Base-by-base conservation (phyloP, 2,888 invertebrate species). In the Laspeyria flexula region DNA sequence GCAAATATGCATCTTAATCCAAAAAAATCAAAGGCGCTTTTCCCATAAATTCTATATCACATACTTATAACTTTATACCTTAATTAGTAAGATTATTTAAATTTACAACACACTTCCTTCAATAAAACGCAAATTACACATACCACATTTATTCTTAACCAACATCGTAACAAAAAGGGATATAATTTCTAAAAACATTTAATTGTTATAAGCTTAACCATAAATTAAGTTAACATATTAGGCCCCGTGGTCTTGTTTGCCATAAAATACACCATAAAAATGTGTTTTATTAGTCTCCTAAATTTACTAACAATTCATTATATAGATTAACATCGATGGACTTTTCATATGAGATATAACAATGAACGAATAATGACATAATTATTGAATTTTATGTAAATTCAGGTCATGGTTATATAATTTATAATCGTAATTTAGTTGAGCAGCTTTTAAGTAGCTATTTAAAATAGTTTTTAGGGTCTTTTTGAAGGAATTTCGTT, bases 291-390 rank as follows among this genome's bases (percentile, higher is more conserved):
- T 54, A 33, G 18, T 42, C 31, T 16, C 11, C 38, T 34, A 57
- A 60, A 65, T 30, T 58, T 51, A 60, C 59, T 55, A 15, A 55
- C 56, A 70, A 75, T 75, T 75, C 70, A 68, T 72, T 62, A 57
- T 11, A 12, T 1, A 43, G 73, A 72, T 74, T 47, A 55, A 9
- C 42, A 72, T 74, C 72, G 4, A 23, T 50, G 39, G 58, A n/a
- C n/a, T 54, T 55, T 47, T 37, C 30, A 55, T 71, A 68, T 56
- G 47, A 71, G 60, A 63, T 57, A 71, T 55, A 60, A 57, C 54
- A 53, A 44, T 52, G 49, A 45, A 16, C 21, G 47, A 39, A 49
- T 71, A 68, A 56, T 71, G 57, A 68, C 54, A 64, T 68, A 71
- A 68, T 68, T 64, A 68, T 64, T 60, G 64, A 55, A 59, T 60